These are phyloP conservation scores for Hyppa rectilinea DNA, from an alignment of 2,888 invertebrate species.

Conservation along the genomic window DNA sequence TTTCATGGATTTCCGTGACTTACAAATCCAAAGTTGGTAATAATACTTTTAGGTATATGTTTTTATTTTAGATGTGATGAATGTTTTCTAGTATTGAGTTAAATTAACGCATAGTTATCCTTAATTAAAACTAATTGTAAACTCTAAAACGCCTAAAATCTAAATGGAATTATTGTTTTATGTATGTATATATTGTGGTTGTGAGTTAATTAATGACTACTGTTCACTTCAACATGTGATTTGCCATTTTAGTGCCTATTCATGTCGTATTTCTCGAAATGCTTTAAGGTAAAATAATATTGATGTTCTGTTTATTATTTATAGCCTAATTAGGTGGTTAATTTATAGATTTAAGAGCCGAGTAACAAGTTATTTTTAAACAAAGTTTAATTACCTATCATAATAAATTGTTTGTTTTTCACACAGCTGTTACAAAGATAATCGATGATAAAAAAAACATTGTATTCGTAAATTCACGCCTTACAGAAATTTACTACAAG, in stretches of 20 bases:
- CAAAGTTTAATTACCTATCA: conserved; percentile 13
- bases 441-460: conserved; percentile 7
- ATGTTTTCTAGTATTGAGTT: conserved; percentile 47
- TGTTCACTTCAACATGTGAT: conserved; percentile 85
- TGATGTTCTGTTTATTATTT: conserved; percentile 65
- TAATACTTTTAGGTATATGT: conserved; percentile 21
- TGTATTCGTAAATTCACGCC: background rate
- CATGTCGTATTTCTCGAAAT: conserved; percentile 78
- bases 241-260: conserved; percentile 89
- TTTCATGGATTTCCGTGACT: conserved; percentile 31
- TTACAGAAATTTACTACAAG: conserved; percentile 4
- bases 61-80: conserved; percentile 49
- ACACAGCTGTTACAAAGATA: background rate
- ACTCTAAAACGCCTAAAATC: conserved; percentile 56
- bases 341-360: conserved; percentile 55
- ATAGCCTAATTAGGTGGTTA: conserved; percentile 60
- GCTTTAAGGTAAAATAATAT: conserved; percentile 73
- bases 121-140: conserved; percentile 55
- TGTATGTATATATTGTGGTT: conserved; percentile 85
- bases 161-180: conserved; percentile 67
- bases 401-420: conserved; percentile 13
- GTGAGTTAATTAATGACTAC: conserved; percentile 82
- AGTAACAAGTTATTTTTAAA: conserved; percentile 38
- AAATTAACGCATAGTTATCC: conserved; percentile 40
- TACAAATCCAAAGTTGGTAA: conserved; percentile 41